Evolutionary conservation across 2,113 vertebrate genomes (phyloP).

Genomic region (Sebastes schlegelii): DNA sequence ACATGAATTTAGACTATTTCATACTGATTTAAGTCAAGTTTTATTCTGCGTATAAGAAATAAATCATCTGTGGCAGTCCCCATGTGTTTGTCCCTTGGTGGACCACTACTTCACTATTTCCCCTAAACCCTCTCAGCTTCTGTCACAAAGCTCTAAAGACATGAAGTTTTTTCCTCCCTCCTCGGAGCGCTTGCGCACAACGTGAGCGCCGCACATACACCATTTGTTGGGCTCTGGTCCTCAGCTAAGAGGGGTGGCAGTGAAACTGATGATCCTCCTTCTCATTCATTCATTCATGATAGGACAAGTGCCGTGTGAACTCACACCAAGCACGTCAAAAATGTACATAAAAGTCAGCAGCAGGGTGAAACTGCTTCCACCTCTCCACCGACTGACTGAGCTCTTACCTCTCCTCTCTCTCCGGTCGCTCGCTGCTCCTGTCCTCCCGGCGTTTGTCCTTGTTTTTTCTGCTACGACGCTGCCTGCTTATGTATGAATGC

Average conservation of each 20-base stretch:
- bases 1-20: neutral
- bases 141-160: constrained; percentile 29
- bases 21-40: neutral
- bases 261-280: constrained; percentile 51
- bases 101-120: neutral
- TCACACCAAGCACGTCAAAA: constrained; percentile 46
- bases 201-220: constrained; percentile 62
- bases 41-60: too few species aligned
- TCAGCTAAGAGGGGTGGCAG: constrained; percentile 60
- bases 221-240: constrained; percentile 61
- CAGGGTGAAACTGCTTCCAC: too few species aligned
- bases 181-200: constrained; percentile 80
- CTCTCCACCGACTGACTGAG: constrained; percentile 5
- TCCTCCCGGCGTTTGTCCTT: constrained; percentile 75
- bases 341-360: too few species aligned
- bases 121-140: neutral
- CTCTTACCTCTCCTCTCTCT: constrained; percentile 75
- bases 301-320: constrained; percentile 57
- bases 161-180: constrained; percentile 62
- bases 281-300: constrained; percentile 47
- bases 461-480: constrained; percentile 67
- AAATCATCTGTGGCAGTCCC: neutral
- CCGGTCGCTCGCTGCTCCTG: constrained; percentile 69
- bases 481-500: constrained; percentile 65
- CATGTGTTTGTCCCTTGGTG: neutral